Evolutionary conservation across 2,888 invertebrate species (phyloP).

Genomic region (Campopleginae sp.): DNA sequence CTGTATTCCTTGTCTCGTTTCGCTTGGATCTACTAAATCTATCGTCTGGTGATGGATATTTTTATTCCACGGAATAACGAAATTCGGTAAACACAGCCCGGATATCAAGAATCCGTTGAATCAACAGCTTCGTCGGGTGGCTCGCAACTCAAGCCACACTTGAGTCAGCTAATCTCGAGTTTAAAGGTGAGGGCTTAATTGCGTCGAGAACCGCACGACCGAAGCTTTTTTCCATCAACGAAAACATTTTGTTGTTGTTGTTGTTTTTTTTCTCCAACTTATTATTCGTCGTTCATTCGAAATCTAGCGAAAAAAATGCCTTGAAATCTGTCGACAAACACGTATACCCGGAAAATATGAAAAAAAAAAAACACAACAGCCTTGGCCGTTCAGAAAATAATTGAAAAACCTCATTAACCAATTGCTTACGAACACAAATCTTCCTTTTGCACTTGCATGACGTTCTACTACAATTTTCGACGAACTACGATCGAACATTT

Average conservation of each 20-base stretch:
- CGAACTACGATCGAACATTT: constrained; percentile 3
- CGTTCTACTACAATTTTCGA: not conserved
- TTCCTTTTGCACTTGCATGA: not conserved
- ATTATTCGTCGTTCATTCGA: constrained; percentile 1
- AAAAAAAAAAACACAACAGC: not conserved
- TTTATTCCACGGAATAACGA: constrained; percentile 58
- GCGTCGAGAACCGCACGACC: constrained; percentile 43
- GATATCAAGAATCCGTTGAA: constrained; percentile 81
- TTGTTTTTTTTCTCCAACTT: constrained; percentile 1
- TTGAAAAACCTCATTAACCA: constrained; percentile 27
- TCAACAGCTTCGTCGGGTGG: constrained; percentile 80
- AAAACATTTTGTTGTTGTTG: not conserved
- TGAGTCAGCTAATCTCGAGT: constrained; percentile 89
- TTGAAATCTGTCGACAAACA: not conserved
- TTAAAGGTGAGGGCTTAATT: constrained; percentile 87
- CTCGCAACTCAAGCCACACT: constrained; percentile 87
- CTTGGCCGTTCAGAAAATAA: not conserved
- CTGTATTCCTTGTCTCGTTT: constrained; percentile 55
- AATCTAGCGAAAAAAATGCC: not conserved
- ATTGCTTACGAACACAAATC: constrained; percentile 9
- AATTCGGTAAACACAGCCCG: constrained; percentile 76
- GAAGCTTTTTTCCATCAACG: constrained; percentile 32
- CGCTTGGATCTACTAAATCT: constrained; percentile 67
- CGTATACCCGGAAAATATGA: not conserved
- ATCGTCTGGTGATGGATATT: constrained; percentile 70